phyloP scores from a whole-genome alignment of 2,113 vertebrate genomes.

The Isichthys henryi region DNA sequence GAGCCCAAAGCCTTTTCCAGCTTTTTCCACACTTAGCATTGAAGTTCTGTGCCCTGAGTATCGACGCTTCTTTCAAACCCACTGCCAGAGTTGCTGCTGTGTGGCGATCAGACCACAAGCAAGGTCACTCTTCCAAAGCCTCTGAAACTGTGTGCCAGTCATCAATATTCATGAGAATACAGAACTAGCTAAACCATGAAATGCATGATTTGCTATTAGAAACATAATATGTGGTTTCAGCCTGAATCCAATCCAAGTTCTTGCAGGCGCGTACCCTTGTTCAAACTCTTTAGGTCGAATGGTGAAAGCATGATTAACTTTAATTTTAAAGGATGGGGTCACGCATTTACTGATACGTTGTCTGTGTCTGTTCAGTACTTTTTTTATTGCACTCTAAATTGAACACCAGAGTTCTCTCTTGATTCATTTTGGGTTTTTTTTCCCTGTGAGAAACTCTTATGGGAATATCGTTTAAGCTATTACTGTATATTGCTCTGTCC shows the following conservation, averaged over 20 bases:
- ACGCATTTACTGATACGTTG: background rate
- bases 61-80: background rate
- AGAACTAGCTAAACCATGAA: background rate
- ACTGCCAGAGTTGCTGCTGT: background rate
- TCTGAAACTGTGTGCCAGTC: background rate
- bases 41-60: background rate
- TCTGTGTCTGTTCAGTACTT: background rate
- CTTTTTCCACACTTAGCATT: background rate
- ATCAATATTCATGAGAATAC: background rate
- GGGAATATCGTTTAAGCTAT: slow-evolving; percentile 5
- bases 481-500: slow-evolving; percentile 3
- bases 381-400: slow-evolving; percentile 7
- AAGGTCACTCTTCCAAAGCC: background rate
- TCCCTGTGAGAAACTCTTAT: background rate
- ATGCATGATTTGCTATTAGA: background rate
- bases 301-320: background rate
- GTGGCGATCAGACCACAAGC: background rate
- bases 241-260: background rate
- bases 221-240: background rate
- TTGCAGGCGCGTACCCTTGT: background rate
- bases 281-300: background rate
- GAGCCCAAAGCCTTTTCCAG: background rate
- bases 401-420: background rate
- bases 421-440: background rate
- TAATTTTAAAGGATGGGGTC: background rate